Evolutionary conservation across 2,888 invertebrate genomes (phyloP).

Genomic region (Pyralis farinalis): DNA sequence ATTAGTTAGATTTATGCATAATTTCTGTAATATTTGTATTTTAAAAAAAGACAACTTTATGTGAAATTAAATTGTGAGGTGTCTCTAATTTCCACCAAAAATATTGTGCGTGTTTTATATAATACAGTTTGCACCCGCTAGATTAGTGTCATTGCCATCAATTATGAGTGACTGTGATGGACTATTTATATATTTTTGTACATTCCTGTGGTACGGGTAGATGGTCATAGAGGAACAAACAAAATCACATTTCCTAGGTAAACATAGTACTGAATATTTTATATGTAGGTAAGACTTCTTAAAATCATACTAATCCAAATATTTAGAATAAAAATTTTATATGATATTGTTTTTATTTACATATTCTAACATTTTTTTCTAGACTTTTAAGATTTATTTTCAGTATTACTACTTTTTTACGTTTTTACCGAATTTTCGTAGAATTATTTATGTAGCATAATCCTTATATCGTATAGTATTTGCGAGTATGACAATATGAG

Average conservation of each 20-base stretch:
- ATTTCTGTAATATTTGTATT: too few relatives aligned
- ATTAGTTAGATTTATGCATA: too few relatives aligned
- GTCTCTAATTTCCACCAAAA: too few relatives aligned
- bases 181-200: constrained; percentile 72
- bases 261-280: constrained; percentile 30
- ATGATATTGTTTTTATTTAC: constrained; percentile 28
- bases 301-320: constrained; percentile 27
- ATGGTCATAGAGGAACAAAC: constrained; percentile 20
- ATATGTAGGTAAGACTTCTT: constrained; percentile 26
- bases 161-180: constrained; percentile 56
- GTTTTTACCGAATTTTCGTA: constrained; percentile 9
- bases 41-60: too few relatives aligned
- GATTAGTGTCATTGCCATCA: constrained; percentile 31
- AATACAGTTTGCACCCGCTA: constrained; percentile 8
- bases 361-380: constrained; percentile 18
- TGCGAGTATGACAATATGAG: too few relatives aligned
- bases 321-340: constrained; percentile 37
- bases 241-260: constrained; percentile 20
- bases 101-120: too few relatives aligned
- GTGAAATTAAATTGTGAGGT: too few relatives aligned
- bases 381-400: constrained; percentile 18
- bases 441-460: constrained; percentile 17
- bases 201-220: constrained; percentile 75
- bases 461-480: too few relatives aligned
- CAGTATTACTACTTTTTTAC: constrained; percentile 39